A percentile compares a stretch with the other conserved stretches of the same genome.
These are phyloP conservation scores for Hedychridium roseum DNA, from an alignment of 2,888 invertebrate genomes.

Conservation along the genomic window DNA sequence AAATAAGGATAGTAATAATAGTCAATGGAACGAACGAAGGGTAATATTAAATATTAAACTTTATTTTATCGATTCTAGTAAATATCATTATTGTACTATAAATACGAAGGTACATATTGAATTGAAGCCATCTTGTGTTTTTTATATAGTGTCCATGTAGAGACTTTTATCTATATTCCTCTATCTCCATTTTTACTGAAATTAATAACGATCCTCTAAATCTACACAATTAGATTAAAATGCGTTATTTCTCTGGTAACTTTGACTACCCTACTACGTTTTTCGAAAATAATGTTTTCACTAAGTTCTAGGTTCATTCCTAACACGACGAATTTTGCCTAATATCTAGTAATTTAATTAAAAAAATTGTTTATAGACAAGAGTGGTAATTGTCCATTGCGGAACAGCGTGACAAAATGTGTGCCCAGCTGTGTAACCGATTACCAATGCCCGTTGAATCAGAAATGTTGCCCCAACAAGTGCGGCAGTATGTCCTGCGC, in stretches of 20 bases:
- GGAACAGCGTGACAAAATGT: constrained; percentile 73
- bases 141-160: no score
- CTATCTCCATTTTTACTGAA: no score
- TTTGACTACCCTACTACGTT: neutral
- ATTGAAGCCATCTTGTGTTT: no score
- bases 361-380: no score
- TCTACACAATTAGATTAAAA: neutral
- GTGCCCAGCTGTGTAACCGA: constrained; percentile 75
- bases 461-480: constrained; percentile 75
- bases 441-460: constrained; percentile 72
- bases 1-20: no score
- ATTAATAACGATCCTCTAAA: no score
- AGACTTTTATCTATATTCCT: no score
- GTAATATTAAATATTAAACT: no score
- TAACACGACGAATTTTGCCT: constrained; percentile 4
- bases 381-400: constrained; percentile 70
- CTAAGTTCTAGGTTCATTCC: neutral
- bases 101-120: no score
- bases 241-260: neutral
- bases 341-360: neutral
- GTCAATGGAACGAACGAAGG: no score
- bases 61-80: no score
- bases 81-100: no score
- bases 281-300: neutral
- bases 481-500: constrained; percentile 77